Evolutionary conservation across 2,888 invertebrate genomes (phyloP), one percentile per base, ranked within the genome.

Genomic region (Drosophila peninsularis): DNA sequence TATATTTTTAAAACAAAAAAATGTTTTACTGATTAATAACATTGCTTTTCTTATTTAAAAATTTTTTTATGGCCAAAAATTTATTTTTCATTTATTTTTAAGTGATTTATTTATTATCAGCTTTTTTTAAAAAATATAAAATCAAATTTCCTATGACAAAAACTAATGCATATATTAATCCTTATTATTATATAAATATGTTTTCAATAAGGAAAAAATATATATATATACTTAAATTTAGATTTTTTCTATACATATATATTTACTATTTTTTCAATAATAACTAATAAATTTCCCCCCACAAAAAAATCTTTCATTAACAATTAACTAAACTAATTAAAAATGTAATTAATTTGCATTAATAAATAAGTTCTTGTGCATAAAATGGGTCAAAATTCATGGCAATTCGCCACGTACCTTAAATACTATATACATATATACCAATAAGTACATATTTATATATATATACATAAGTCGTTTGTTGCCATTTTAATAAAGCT

Each of bases 401-500:
- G 53, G 49, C 21, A 21, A 32, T 49, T 14, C 30, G 52, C 52
- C 37, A 21, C 11, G 21, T 27, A 27, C 11, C 56, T 61, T 61
- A 60, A 62, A n/a, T 30, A 32, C 62, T 50, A 54, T 65, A 14
- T 14, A 1, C 1, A n/a, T 9, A 17, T n/a, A 3, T 24, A 17
- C 37, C 9, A 9, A 39, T 6, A 11, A 11, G 3, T 10, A 17
- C 36, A 54, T 70, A 13, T 41, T 5, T 41, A 41, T 19, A 41
- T 17, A 14, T 21, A 17, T 34, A 11, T 53, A 42, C 36, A 24
- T 42, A 34, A 55, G 32, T 17, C 21, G 37, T 49, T 30, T 60
- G 44, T 55, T 61, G 60, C 42, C 55, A 50, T 45, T 24, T 60
- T 80, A 78, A 84, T 75, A 72, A 73, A 66, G 64, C 54, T 64